Conservation (phyloP, 2,113 vertebrate genomes). For the Monarcha castaneiventris region DNA sequence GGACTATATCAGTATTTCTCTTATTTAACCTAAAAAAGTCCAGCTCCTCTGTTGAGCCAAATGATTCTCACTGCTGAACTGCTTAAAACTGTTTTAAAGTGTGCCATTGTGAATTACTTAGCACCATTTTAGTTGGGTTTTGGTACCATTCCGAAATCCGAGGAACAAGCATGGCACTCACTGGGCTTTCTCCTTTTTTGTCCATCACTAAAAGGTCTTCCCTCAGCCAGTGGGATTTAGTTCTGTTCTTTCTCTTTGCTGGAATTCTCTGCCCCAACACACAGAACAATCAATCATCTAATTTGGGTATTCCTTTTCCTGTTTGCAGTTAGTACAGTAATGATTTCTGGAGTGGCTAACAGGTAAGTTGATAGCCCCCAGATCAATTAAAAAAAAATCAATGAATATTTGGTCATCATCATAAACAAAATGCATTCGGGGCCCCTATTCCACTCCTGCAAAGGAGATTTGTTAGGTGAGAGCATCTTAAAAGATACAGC, state of each 20-base stretch:
- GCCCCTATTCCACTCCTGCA: not conserved
- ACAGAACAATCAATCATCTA: not conserved
- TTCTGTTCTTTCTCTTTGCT: not conserved
- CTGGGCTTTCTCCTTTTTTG: not conserved
- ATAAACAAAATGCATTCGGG: constrained; percentile 62
- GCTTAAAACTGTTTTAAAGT: not conserved
- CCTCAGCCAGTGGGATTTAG: not conserved
- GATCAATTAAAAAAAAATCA: not conserved
- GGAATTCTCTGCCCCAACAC: not conserved
- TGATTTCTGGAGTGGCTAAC: not conserved
- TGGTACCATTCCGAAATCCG: not conserved
- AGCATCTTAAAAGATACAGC: not conserved
- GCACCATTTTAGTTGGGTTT: not conserved
- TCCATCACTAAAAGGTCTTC: not conserved
- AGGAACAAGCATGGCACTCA: rapidly evolving
- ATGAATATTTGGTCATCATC: constrained; percentile 28
- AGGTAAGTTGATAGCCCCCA: constrained; percentile 2
- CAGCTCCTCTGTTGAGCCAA: not conserved
- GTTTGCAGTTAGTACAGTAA: not conserved
- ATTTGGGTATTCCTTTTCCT: not conserved
- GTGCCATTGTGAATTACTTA: not conserved
- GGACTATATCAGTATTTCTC: not conserved
- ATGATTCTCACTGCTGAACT: not conserved
- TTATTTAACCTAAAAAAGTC: not conserved
- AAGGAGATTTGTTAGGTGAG: not conserved